These are phyloP conservation scores for Verasper variegatus DNA, from an alignment of 2,113 vertebrate species.

Conservation along the genomic window DNA sequence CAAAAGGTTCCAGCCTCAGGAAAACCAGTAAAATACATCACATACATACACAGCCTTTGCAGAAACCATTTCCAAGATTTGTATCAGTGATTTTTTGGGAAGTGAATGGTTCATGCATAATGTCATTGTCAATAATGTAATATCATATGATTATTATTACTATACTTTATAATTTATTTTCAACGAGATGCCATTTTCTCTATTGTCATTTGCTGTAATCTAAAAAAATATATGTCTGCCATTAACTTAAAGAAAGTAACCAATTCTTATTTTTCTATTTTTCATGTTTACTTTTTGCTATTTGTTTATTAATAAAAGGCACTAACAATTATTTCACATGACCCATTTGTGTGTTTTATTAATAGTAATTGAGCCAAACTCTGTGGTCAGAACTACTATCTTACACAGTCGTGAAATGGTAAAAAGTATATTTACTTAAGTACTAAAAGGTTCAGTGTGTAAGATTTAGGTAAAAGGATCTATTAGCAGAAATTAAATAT, in stretches of 20 bases:
- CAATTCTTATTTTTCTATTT: conserved; percentile 7
- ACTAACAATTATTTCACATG: neutral
- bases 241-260: neutral
- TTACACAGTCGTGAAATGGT: no score
- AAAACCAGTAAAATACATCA: neutral
- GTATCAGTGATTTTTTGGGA: no score
- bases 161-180: neutral
- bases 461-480: no score
- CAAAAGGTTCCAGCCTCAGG: neutral
- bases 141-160: neutral
- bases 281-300: conserved; percentile 14
- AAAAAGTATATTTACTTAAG: no score
- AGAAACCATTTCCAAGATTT: neutral
- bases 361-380: neutral
- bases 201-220: neutral
- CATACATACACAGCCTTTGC: neutral
- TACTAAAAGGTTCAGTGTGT: no score
- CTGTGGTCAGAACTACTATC: no score
- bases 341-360: neutral
- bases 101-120: no score
- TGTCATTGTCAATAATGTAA: neutral
- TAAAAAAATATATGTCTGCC: neutral
- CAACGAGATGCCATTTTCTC: neutral
- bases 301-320: conserved; percentile 44
- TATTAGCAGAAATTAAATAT: no score